Evolutionary conservation across 2,888 invertebrate genomes (phyloP), one percentile per base, ranked within the genome.

Genomic region (Scaptomyza parva): DNA sequence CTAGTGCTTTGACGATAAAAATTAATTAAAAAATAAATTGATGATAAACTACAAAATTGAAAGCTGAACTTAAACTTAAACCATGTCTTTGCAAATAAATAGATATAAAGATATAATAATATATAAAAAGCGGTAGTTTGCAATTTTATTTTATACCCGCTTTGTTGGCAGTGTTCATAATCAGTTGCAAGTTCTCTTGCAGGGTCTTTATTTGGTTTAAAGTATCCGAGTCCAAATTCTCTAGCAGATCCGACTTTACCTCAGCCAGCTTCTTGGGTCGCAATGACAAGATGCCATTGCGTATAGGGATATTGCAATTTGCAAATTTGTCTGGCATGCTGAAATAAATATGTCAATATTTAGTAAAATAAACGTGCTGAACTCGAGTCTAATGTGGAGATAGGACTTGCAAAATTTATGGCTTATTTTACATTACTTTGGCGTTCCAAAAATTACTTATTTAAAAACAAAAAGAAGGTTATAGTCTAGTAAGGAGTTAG

Each of bases 271-370:
- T 88, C 52, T 90, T 90, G n/a, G 92, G 91, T 0, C 91, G 88
- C 65, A 92, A 64, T 8, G 90, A 91, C 2, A 92, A 68, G 0
- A 92, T 86, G 55, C 92, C 92, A 77, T 91, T 89, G 14, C 87
- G 80, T 12, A 91, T 82, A 35, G 92, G 92, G 62, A 92, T 92
- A 78, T 92, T 92, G 0, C 92, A 90, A 62, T 92, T 92, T 3
- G 92, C 92, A 54, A 84, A 86, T 52, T 87, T 86, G 48, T 90
- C 91, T 2, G 90, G 91, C 75, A 88, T 70, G 2, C 91, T 91
- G 26, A 17, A 41, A 28, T 9, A 14, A 7, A 17, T 9, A 9
- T 18, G 4, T n/a, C 1, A 41, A 18, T 60, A n/a, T 33, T 33
- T n/a, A 6, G 35, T 35, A 9, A 11, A 28, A 28, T 28, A 28